Evolutionary conservation across 2,888 invertebrate genomes (phyloP).

Genomic region (Hartigia nigra): DNA sequence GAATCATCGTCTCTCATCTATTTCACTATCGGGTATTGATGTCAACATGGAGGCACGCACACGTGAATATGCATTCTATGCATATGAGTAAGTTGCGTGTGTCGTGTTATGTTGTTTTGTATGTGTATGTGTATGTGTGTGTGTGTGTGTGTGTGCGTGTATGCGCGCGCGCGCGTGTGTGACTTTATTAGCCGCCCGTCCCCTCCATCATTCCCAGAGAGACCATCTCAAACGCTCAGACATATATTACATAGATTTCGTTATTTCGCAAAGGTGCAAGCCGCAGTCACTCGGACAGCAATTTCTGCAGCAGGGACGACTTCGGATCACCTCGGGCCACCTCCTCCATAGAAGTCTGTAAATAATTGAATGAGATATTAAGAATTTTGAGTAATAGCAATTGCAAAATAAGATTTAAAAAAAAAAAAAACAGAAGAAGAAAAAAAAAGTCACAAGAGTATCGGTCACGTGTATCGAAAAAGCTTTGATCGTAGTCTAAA

Average conservation of each 20-base stretch:
- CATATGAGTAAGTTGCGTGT: background rate
- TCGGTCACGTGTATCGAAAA: background rate
- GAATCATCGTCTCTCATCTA: background rate
- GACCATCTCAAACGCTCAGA: conserved; percentile 34
- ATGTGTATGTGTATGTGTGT: too few species aligned
- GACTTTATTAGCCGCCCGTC: too few species aligned
- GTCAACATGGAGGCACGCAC: background rate
- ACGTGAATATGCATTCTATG: background rate
- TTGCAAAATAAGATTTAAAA: background rate
- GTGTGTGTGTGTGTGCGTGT: too few species aligned
- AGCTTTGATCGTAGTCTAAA: conserved; percentile 4
- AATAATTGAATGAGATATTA: conserved; percentile 37
- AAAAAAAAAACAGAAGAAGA: too few species aligned
- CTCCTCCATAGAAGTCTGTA: conserved; percentile 81
- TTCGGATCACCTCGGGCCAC: conserved; percentile 81
- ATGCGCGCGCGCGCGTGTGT: too few species aligned
- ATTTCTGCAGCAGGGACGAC: conserved; percentile 86
- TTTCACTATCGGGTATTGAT: background rate
- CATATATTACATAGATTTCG: conserved; percentile 66
- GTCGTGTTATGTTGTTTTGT: background rate
- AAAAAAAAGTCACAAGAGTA: background rate
- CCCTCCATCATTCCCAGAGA: background rate
- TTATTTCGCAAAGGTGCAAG: conserved; percentile 65
- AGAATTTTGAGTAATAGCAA: background rate
- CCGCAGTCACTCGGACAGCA: conserved; percentile 81